Evolutionary conservation across 2,797 vertebrate genomes (phyloP).

Genomic region (Hafferia zeledoni): DNA sequence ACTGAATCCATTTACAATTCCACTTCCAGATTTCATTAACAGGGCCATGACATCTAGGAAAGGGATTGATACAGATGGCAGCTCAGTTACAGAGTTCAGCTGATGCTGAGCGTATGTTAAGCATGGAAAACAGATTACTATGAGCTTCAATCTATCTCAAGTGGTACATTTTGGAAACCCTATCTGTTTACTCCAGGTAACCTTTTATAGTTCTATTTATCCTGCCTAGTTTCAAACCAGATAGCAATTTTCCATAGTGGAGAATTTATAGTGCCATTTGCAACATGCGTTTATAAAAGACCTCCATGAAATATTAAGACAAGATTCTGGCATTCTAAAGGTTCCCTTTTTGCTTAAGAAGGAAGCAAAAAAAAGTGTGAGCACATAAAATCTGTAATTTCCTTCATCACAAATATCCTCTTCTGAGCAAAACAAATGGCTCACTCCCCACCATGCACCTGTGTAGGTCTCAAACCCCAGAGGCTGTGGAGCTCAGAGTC

Average conservation of each 20-base stretch:
- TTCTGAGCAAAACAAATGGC: conserved; percentile 9
- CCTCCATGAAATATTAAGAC: conserved; percentile 22
- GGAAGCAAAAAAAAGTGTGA: neutral
- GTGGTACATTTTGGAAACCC: conserved; percentile 47
- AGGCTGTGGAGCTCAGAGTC: neutral
- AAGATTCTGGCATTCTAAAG: conserved; percentile 40
- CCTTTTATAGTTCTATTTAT: conserved; percentile 65
- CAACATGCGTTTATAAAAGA: neutral
- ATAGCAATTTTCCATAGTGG: conserved; percentile 38
- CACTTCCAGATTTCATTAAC: conserved; percentile 75
- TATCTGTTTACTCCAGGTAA: conserved; percentile 62
- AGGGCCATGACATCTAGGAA: conserved; percentile 69
- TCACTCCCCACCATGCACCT: neutral
- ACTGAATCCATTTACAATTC: conserved; percentile 66
- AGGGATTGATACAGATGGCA: conserved; percentile 80
- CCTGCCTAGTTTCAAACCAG: conserved; percentile 47
- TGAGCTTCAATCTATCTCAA: conserved; percentile 36
- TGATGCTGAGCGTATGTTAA: conserved; percentile 67
- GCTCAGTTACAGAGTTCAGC: conserved; percentile 54
- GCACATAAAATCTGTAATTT: neutral
- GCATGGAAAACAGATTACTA: conserved; percentile 53
- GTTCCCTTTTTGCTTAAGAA: conserved; percentile 11
- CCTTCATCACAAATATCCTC: conserved; percentile 27
- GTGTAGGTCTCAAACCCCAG: neutral
- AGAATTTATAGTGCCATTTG: conserved; percentile 50